Evolutionary conservation across 2,797 vertebrate species (phyloP), one percentile per base, ranked within the genome.

Genomic region (Molossus alvarezi): DNA sequence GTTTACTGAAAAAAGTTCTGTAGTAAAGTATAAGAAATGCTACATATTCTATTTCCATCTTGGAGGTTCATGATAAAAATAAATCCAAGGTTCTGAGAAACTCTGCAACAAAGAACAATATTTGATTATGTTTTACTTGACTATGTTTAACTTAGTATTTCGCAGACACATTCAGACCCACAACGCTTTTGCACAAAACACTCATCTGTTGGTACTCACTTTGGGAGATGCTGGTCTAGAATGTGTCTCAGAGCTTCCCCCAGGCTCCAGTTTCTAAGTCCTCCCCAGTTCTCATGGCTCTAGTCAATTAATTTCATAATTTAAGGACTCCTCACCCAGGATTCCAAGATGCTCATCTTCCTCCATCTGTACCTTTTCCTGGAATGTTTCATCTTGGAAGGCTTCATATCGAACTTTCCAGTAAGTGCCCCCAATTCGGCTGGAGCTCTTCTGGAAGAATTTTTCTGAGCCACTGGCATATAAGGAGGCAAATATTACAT

Each of bases 331-430:
- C 97, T 98, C 93, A 99, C 98, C 98, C 0, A 99, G 97, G 90
- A 99, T 98, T 88, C 98, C 98, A 67, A 99, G 98, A 96, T 99
- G 98, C 1, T 97, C 95, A 65, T 98, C 98, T 67, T 98, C 98
- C 45, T 98, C 97, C 0, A 92, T 90, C 17, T 15, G 97, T 71
- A 98, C 95, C 91, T 98, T 98, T 95, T 98, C 95, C 33, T 97
- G 98, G 97, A 99, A 99, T 71, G 96, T 98, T 53, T 95, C 98
- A 86, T 99, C 98, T 65, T 97, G 97, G 12, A 98, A 99, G 51
- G 98, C 98, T 97, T 98, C 97, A 3, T 98, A 99, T 41, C 95
- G 98, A 27, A 98, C 98, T 96, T 99, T 99, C 98, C 98, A 98
- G 0, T 98, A 99, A 88, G 97, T 97, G 71, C 98, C 98, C 13